A percentile compares a stretch with the other conserved stretches of the same genome.
These are phyloP conservation scores for Orthonychiurus folsomi DNA, from an alignment of 2,888 invertebrate genomes.

Conservation along the genomic window DNA sequence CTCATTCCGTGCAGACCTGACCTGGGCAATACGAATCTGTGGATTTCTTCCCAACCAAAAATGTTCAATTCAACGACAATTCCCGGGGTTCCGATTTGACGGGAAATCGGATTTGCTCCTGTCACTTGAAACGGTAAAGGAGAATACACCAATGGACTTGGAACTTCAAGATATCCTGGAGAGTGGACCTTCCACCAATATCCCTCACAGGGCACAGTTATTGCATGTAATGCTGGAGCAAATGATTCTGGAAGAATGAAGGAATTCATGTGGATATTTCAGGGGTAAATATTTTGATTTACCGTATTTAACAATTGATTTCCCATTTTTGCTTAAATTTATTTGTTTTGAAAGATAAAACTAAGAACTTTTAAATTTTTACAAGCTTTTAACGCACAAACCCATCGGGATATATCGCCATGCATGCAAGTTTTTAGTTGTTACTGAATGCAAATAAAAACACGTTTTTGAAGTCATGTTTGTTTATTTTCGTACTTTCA, in stretches of 20 bases:
- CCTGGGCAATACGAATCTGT: background rate
- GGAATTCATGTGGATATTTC: background rate
- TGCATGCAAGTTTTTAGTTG: background rate
- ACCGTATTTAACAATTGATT: no score
- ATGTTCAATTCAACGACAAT: background rate
- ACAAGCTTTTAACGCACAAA: no score
- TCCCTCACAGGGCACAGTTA: background rate
- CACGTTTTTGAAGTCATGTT: no score
- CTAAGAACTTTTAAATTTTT: background rate
- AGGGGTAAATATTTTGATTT: no score
- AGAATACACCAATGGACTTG: background rate
- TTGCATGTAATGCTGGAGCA: background rate
- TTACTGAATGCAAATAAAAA: slow-evolving; percentile 4
- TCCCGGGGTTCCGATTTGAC: background rate
- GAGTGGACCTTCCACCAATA: background rate
- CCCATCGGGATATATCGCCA: no score
- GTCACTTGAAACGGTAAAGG: background rate
- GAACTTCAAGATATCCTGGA: background rate
- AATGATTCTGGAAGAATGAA: slow-evolving; percentile 4
- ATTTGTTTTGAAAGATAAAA: background rate
- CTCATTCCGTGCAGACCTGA: background rate
- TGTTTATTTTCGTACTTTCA: no score
- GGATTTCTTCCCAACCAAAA: background rate
- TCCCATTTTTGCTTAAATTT: background rate
- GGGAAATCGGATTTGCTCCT: background rate